Evolutionary conservation across 2,797 vertebrate species (phyloP).

Genomic region (Lemur catta): DNA sequence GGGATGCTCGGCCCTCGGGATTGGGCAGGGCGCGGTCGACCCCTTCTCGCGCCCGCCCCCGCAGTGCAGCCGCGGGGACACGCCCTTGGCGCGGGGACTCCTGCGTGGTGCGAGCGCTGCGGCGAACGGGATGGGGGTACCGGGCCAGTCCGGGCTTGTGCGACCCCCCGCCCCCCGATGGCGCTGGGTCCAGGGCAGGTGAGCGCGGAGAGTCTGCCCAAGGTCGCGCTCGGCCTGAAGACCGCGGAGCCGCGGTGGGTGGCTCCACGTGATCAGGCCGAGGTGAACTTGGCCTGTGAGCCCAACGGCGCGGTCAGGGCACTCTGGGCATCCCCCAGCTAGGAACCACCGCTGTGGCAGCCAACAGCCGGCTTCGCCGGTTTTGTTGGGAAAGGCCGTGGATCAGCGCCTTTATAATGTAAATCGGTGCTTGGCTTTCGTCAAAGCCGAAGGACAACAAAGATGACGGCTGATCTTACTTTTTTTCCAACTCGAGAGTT

Average conservation of each 20-base stretch:
- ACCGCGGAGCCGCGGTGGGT: too few relatives aligned
- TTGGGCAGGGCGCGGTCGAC: background rate
- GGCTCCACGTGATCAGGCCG: background rate
- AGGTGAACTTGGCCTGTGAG: background rate
- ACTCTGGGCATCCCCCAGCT: background rate
- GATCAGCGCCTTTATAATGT: background rate
- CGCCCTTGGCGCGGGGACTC: slow-evolving; percentile 57
- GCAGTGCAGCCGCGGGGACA: slow-evolving; percentile 50
- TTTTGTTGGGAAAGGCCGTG: background rate
- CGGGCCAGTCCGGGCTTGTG: background rate
- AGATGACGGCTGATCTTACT: background rate
- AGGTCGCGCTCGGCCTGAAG: background rate
- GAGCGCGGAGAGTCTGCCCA: background rate
- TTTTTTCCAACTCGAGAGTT: background rate
- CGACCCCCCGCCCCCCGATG: background rate
- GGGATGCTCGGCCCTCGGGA: background rate
- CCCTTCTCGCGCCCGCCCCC: background rate
- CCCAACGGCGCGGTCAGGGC: background rate
- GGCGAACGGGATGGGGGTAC: background rate
- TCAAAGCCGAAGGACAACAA: background rate
- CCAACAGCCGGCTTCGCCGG: background rate
- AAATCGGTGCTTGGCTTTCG: background rate
- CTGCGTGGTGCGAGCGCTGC: background rate
- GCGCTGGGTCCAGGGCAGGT: background rate
- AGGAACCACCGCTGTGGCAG: background rate